A percentile compares a stretch with the other conserved stretches of the same genome.
Evolutionary conservation across 2,888 invertebrate genomes (phyloP).

Genomic region (Frankliniella intonsa): DNA sequence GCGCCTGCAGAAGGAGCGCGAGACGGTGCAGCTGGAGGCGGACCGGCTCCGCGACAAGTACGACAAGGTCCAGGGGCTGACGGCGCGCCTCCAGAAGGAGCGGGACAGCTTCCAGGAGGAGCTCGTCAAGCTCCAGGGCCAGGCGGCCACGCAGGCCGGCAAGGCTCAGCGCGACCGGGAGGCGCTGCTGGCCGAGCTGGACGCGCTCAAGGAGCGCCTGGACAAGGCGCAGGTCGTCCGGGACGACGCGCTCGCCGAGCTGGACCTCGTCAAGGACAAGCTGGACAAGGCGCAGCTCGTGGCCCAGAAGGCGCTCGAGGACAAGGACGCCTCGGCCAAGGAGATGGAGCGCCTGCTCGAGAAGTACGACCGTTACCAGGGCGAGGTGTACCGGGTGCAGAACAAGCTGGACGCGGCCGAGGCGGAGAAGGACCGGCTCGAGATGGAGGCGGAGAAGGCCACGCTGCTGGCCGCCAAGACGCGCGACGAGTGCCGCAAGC

Average conservation of each 20-base stretch:
- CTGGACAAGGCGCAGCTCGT: constrained; percentile 80
- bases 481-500: constrained; percentile 78
- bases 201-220: constrained; percentile 80
- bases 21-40: constrained; percentile 74
- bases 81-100: constrained; percentile 80
- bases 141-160: constrained; percentile 74
- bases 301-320: constrained; percentile 78
- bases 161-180: constrained; percentile 81
- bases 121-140: constrained; percentile 73
- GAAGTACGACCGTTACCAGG: constrained; percentile 86
- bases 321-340: constrained; percentile 81
- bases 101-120: constrained; percentile 77
- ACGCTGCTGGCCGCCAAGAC: constrained; percentile 72
- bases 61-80: constrained; percentile 75
- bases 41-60: constrained; percentile 84
- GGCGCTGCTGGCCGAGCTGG: constrained; percentile 77
- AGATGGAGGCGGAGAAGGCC: constrained; percentile 81
- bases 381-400: constrained; percentile 82
- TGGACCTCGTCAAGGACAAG: constrained; percentile 83
- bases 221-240: constrained; percentile 86
- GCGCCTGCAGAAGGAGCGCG: constrained; percentile 84
- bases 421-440: constrained; percentile 79
- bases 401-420: constrained; percentile 82
- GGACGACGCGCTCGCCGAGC: constrained; percentile 78
- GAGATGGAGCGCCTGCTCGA: constrained; percentile 89